These are phyloP conservation scores for Drosophila nikananu DNA, from an alignment of 1,140 invertebrate genomes.

Conservation along the genomic window DNA sequence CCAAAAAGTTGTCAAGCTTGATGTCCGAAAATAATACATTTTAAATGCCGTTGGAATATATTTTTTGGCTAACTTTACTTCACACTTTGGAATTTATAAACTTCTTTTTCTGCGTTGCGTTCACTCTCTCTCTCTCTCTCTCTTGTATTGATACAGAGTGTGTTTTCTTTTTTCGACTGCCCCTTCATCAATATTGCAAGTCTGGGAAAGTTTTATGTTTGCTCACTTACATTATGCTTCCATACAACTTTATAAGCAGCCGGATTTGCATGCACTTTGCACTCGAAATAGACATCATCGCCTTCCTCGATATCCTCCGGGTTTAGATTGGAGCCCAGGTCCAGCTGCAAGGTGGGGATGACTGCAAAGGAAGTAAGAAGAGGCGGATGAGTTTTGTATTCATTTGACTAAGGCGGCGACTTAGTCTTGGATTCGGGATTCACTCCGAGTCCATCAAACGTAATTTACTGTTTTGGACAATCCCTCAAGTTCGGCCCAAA, in stretches of 20 bases:
- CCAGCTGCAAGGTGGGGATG: conserved; percentile 90
- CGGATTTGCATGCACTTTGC: conserved; percentile 94
- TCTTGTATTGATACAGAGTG: background rate
- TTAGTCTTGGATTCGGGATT: conserved; percentile 35
- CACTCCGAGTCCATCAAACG: conserved; percentile 40
- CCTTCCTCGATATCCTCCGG: conserved; percentile 95
- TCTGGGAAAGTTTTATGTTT: conserved; percentile 36
- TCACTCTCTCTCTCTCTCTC: background rate
- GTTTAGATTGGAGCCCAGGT: conserved; percentile 93
- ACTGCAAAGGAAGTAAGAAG: conserved; percentile 87
- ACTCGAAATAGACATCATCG: conserved; percentile 96
- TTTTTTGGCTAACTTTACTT: conserved; percentile 15
- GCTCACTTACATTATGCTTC: conserved; percentile 95
- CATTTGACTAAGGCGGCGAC: conserved; percentile 29
- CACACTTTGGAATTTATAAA: conserved; percentile 6
- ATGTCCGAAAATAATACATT: conserved; percentile 15
- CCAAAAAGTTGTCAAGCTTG: conserved; percentile 4
- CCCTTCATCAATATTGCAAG: conserved; percentile 55
- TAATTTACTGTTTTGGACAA: conserved; percentile 64
- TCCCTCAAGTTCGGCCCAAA: conserved; percentile 25
- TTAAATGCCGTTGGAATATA: background rate
- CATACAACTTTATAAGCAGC: conserved; percentile 94
- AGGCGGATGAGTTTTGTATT: conserved; percentile 38
- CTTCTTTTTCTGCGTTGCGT: background rate
- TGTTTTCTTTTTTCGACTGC: background rate